Evolutionary conservation across 2,888 invertebrate genomes (phyloP).

Genomic region (Scaptodrosophila latifasciaeformis): DNA sequence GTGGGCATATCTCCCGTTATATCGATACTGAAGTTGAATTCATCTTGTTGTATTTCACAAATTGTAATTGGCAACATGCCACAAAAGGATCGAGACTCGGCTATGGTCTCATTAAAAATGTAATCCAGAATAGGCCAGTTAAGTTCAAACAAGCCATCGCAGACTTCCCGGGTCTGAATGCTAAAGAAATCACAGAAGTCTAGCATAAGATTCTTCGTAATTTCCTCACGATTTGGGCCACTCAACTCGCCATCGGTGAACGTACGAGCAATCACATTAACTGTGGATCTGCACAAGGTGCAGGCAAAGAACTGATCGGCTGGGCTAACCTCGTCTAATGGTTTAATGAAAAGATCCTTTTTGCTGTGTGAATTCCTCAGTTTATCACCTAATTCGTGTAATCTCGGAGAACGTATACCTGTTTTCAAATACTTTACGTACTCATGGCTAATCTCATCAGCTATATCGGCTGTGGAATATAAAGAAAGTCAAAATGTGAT

Average conservation of each 20-base stretch:
- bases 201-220: conserved; percentile 72
- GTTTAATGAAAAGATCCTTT: conserved; percentile 52
- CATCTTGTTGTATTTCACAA: conserved; percentile 55
- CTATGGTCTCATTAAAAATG: conserved; percentile 76
- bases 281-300: conserved; percentile 63
- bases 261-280: conserved; percentile 62
- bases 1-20: conserved; percentile 46
- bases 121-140: conserved; percentile 80
- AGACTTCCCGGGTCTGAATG: conserved; percentile 79
- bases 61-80: conserved; percentile 66
- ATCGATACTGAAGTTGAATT: conserved; percentile 58
- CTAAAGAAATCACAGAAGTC: conserved; percentile 78
- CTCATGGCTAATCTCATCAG: conserved; percentile 61
- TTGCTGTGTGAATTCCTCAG: conserved; percentile 50
- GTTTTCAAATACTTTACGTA: conserved; percentile 57
- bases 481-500: not conserved
- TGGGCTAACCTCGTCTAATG: conserved; percentile 48
- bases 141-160: conserved; percentile 79
- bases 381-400: conserved; percentile 49
- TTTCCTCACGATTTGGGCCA: conserved; percentile 51
- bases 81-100: conserved; percentile 76
- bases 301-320: conserved; percentile 65
- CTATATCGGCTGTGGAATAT: conserved; percentile 51
- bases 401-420: conserved; percentile 51
- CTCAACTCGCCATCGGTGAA: conserved; percentile 75